A percentile compares a stretch with the other conserved stretches of the same genome.
Conservation (phyloP, 2,888 invertebrate species). For the Junonia oenone region DNA sequence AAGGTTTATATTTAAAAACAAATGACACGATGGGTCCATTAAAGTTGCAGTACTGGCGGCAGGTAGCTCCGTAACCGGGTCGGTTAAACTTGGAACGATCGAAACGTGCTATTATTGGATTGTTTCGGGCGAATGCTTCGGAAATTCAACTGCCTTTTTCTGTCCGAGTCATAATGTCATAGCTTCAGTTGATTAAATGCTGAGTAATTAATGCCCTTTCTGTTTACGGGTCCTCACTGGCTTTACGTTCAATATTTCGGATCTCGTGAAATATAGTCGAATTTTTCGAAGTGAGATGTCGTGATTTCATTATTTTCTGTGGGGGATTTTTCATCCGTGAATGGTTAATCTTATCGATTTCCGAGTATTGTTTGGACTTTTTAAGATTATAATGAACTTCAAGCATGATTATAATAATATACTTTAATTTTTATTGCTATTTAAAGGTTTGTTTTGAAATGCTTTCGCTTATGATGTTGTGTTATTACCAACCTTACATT, state of each 20-base stretch:
- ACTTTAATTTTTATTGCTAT: background rate
- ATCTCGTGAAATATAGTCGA: conserved; percentile 24
- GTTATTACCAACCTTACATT: too few species aligned
- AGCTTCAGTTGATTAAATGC: conserved; percentile 40
- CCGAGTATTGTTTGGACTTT: background rate
- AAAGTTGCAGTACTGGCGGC: conserved; percentile 51
- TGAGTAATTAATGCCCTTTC: conserved; percentile 41
- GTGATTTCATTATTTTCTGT: background rate
- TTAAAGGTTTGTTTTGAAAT: background rate
- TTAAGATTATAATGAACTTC: background rate
- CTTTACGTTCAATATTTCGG: conserved; percentile 30
- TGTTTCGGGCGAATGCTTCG: conserved; percentile 52
- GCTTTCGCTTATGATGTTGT: background rate
- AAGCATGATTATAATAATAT: background rate
- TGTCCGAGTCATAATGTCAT: conserved; percentile 37
- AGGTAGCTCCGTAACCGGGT: conserved; percentile 60
- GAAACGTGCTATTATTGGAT: conserved; percentile 70
- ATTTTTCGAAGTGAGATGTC: conserved; percentile 17
- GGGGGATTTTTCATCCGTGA: background rate
- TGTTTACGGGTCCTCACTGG: conserved; percentile 32
- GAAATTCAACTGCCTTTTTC: conserved; percentile 51
- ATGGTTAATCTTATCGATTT: background rate
- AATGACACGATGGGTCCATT: conserved; percentile 63
- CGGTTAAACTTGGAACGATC: conserved; percentile 70
- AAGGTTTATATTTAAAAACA: conserved; percentile 66